Base-by-base conservation (phyloP, 2,113 vertebrate species). In the Ageneiosus marmoratus region DNA sequence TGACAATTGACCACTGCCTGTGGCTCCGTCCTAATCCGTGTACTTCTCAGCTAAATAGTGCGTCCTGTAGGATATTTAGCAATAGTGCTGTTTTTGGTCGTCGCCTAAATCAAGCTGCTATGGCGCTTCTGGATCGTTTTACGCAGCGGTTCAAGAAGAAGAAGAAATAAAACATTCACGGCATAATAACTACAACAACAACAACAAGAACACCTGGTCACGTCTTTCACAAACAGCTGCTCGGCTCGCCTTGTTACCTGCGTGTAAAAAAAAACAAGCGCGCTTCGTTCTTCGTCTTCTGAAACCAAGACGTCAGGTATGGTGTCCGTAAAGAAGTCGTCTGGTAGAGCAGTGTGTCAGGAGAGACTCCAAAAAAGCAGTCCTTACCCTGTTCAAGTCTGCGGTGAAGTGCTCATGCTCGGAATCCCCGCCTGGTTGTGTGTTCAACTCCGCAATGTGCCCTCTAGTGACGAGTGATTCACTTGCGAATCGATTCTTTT, bases 401-500 rank as follows among this genome's bases (percentile, higher is more conserved):
- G 91, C 85, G 12, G 89, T 84, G 90, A 88, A 92, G 88, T 93
- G 94, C 93, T 93, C 92, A 91, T 92, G 92, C 89, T 92, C 92
- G 91, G 92, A 92, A 92, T 93, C 91, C 88, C 91, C 83, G 77
- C 78, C 91, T 90, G 79, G 86, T 89, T 41, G 87, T 90, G 62
- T 87, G 88, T 91, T 51, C 90, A 86, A 92, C 88, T 90, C 92
- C 90, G 91, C 89, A 87, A 87, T 90, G 76, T 89, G 85, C 83
- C 67, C 86, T 81, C 81, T 80, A 78, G 56, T 79, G 62, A 81
- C n/a, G 13, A 69, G 48, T 37, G 60, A 67, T 12, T 80, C 78
- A 69, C 11, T 16, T 13, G 11, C 6, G 44, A 80, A 69, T 16
- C 78, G 78, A 65, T 37, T 80, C 78, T 5, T 51, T 16, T 16